Evolutionary conservation across 2,888 invertebrate genomes (phyloP).

Genomic region (Ennomos erosarius): DNA sequence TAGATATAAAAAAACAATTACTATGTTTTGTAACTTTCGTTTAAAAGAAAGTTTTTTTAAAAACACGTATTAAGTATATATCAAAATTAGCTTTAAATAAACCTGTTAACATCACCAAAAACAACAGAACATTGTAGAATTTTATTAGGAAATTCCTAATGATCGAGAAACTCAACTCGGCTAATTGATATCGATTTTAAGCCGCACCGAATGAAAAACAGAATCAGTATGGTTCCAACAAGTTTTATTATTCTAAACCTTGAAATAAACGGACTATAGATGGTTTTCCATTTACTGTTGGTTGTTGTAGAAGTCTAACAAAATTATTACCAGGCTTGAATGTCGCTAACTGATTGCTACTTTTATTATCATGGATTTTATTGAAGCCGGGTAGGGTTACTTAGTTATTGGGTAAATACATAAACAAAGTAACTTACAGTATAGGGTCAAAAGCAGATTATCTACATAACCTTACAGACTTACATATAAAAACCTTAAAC

Average conservation of each 20-base stretch:
- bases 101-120: too few relatives aligned
- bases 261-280: background rate
- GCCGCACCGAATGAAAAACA: slow-evolving; percentile 19
- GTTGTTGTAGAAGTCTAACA: slow-evolving; percentile 22
- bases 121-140: background rate
- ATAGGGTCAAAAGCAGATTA: too few relatives aligned
- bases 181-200: slow-evolving; percentile 17
- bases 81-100: too few relatives aligned
- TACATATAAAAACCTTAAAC: too few relatives aligned
- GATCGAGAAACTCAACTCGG: slow-evolving; percentile 5
- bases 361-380: slow-evolving; percentile 56
- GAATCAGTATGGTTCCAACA: background rate
- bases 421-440: too few relatives aligned
- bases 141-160: slow-evolving; percentile 17
- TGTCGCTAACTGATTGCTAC: slow-evolving; percentile 65
- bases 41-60: too few relatives aligned
- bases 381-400: slow-evolving; percentile 26
- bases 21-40: too few relatives aligned
- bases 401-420: too few relatives aligned
- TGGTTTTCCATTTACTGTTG: slow-evolving; percentile 21
- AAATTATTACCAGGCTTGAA: slow-evolving; percentile 53
- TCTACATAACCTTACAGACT: too few relatives aligned
- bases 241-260: slow-evolving; percentile 4
- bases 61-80: too few relatives aligned
- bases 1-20: too few relatives aligned